A percentile compares a stretch with the other conserved stretches of the same genome.
These are phyloP conservation scores for Cryptosula pallasiana DNA, from an alignment of 2,888 invertebrate species.

Conservation along the genomic window DNA sequence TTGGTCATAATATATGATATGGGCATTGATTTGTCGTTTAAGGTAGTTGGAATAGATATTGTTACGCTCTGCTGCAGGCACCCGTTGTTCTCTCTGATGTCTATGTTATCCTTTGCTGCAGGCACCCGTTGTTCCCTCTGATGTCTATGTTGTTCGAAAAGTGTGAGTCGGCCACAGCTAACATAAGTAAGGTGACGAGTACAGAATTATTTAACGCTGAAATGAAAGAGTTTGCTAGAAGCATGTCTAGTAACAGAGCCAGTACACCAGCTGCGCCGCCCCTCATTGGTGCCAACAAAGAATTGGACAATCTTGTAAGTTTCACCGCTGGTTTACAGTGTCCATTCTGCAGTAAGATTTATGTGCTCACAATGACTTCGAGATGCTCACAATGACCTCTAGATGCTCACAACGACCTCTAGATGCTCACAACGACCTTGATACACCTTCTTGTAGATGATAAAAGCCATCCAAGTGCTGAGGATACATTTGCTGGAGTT, in stretches of 20 bases:
- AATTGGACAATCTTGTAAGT: conserved; percentile 49
- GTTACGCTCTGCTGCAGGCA: conserved; percentile 52
- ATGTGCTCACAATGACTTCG: no score
- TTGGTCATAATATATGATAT: no score
- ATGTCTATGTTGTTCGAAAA: conserved; percentile 51
- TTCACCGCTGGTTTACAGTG: no score
- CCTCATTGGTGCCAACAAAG: conserved; percentile 67
- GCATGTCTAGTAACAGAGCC: conserved; percentile 59
- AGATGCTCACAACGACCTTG: background rate
- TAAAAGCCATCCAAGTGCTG: conserved; percentile 81
- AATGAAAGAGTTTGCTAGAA: conserved; percentile 71
- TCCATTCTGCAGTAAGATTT: no score
- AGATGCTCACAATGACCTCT: no score
- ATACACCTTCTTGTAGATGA: conserved; percentile 62
- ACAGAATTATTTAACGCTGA: conserved; percentile 46
- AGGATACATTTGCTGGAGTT: conserved; percentile 85
- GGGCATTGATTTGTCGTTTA: no score
- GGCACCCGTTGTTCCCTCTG: conserved; percentile 51
- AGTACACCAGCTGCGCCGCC: conserved; percentile 79
- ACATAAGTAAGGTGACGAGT: conserved; percentile 38
- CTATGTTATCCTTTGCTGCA: conserved; percentile 49
- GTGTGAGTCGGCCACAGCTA: conserved; percentile 49
- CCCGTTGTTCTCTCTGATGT: conserved; percentile 50
- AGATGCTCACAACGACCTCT: no score
- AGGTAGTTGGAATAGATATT: no score